Base-by-base conservation (phyloP, 30 jellyfish, hydroid and myxozoan genomes). In the Aurelia sp. region DNA sequence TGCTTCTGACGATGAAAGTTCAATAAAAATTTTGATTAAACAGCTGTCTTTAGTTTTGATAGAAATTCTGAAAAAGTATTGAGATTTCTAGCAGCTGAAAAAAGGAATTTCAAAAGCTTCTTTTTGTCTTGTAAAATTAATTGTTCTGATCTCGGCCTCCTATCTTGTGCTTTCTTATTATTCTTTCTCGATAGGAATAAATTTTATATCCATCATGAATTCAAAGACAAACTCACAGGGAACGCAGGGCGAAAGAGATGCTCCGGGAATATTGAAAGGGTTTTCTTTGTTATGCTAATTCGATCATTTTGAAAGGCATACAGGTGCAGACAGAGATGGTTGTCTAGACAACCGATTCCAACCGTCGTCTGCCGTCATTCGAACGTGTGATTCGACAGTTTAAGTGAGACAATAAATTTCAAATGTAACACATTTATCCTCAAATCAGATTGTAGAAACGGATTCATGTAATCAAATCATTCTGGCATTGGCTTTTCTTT, bases 1-100 rank as follows among this genome's bases (percentile, higher is more conserved):
- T 44, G 61, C 19, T 72, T 84, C 81, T 59, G 62, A 64, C 41
- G 93, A 84, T 20, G 52, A 41, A 37, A 70, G 62, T 57, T 70
- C 81, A 84, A 84, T 84, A 63, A 71, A 82, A 71, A 31, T 68
- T 53, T 58, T 71, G 80, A 62, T 84, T 84, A 71, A 73, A 84
- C 93, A 84, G 93, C 93, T 84, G 93, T 87, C 16, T 6, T 22
- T 18, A 59, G 81, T 72, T 67, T 76, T 72, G 93, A 84, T 72
- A 84, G 93, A 64, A 74, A 81, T 71, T 84, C 74, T 59, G 85
- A 84, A 84, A 84, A 70, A 72, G 79, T 72, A 84, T 84, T 84
- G 93, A 84, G 84, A 48, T 59, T 33, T 64, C 17, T 57, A 41
- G 87, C 93, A 84, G 93, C 93, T 84, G 93, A 84, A 71, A 70